phyloP scores from a whole-genome alignment of 92 coral and sea anemone species.

The Nematostella vectensis region DNA sequence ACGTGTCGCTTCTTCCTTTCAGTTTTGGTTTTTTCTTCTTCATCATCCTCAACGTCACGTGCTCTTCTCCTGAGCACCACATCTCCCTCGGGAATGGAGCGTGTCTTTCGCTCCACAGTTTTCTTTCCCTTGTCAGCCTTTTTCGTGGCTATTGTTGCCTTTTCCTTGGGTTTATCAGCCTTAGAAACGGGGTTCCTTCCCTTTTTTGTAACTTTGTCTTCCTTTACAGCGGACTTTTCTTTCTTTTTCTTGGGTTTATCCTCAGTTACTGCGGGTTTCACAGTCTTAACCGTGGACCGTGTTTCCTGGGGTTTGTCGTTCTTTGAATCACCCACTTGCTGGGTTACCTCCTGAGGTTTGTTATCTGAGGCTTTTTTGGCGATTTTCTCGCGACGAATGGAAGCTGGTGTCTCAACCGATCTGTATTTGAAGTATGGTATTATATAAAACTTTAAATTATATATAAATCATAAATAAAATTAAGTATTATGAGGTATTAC shows the following conservation, averaged over 20 bases:
- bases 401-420: not conserved
- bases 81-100: not conserved
- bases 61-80: slow-evolving; percentile 10
- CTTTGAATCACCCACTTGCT: not conserved
- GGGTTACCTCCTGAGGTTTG: too few relatives aligned
- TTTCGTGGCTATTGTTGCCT: slow-evolving; percentile 18
- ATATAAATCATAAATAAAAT: too few relatives aligned
- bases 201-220: slow-evolving; percentile 9
- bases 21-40: slow-evolving; percentile 18
- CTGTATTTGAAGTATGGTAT: not conserved
- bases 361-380: slow-evolving; percentile 12
- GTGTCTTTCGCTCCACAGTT: slow-evolving; percentile 3
- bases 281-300: not conserved
- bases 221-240: not conserved
- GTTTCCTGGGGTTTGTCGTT: not conserved
- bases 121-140: slow-evolving; percentile 4
- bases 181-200: not conserved
- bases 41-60: slow-evolving; percentile 31
- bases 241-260: slow-evolving; percentile 1
- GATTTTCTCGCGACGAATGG: slow-evolving; percentile 24
- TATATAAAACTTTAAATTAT: too few relatives aligned
- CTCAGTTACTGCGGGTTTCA: slow-evolving; percentile 2
- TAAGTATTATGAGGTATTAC: too few relatives aligned
- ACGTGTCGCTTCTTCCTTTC: not conserved
- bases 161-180: slow-evolving; percentile 18